A percentile compares a stretch with the other conserved stretches of the same genome.
Evolutionary conservation across 2,888 invertebrate genomes (phyloP).

Genomic region (Spilarctia lutea): DNA sequence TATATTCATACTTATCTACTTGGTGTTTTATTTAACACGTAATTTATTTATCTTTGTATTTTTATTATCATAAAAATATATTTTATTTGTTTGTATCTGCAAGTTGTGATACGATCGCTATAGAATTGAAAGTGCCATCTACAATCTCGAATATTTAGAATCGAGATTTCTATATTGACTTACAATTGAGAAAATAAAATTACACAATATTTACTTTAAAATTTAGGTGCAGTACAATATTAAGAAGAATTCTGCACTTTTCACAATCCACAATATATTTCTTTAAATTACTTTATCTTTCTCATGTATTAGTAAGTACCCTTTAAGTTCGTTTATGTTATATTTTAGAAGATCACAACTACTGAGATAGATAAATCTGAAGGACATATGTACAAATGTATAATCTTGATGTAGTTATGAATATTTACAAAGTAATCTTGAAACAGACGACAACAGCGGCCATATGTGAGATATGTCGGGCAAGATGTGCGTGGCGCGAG

Average conservation of each 20-base stretch:
- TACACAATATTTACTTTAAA: constrained; percentile 46
- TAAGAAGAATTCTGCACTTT: constrained; percentile 29
- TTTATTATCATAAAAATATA: constrained; percentile 63
- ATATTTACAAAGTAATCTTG: constrained; percentile 56
- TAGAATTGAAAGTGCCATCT: constrained; percentile 38
- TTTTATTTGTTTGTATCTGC: constrained; percentile 38
- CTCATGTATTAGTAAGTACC: constrained; percentile 36
- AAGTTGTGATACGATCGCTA: constrained; percentile 38
- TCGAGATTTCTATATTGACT: constrained; percentile 70
- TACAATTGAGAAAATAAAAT: constrained; percentile 44
- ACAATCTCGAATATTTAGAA: constrained; percentile 64
- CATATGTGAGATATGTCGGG: constrained; percentile 64
- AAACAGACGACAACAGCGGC: constrained; percentile 54
- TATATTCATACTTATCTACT: constrained; percentile 47
- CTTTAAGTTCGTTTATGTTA: constrained; percentile 44
- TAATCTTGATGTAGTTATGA: constrained; percentile 29
- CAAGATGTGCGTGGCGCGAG: constrained; percentile 33
- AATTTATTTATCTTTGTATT: constrained; percentile 39
- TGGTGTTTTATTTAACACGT: constrained; percentile 54
- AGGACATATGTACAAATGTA: constrained; percentile 38
- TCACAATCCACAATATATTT: constrained; percentile 39
- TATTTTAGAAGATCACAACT: constrained; percentile 42
- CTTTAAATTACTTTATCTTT: constrained; percentile 32
- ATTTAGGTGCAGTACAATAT: constrained; percentile 19
- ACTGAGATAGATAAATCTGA: constrained; percentile 44